These are phyloP conservation scores for Nanorana parkeri DNA, from an alignment of 2,113 vertebrate species.

Conservation along the genomic window DNA sequence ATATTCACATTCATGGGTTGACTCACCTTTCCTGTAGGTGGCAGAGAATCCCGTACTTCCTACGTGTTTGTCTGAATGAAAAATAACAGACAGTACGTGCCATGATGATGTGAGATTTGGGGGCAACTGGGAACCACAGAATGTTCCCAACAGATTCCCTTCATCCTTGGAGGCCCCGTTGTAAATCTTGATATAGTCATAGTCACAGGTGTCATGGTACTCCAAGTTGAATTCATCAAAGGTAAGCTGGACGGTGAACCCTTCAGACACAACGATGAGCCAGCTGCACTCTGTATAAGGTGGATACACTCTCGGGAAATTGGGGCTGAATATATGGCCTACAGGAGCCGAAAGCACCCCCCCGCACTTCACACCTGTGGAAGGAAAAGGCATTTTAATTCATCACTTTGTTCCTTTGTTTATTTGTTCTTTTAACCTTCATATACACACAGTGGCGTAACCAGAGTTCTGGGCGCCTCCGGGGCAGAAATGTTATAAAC, in stretches of 20 bases:
- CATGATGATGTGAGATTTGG: slow-evolving; percentile 92
- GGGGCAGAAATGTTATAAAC: too few relatives aligned
- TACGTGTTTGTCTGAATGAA: slow-evolving; percentile 93
- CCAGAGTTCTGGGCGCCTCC: too few relatives aligned
- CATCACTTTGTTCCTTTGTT: too few relatives aligned
- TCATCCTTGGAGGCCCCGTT: slow-evolving; percentile 84
- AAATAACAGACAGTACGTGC: slow-evolving; percentile 92
- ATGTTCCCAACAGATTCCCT: slow-evolving; percentile 92
- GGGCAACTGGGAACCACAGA: slow-evolving; percentile 84
- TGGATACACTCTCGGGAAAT: slow-evolving; percentile 91
- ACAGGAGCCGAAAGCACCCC: slow-evolving; percentile 89
- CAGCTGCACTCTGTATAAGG: slow-evolving; percentile 88
- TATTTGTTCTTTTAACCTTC: too few relatives aligned
- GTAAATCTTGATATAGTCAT: slow-evolving; percentile 95
- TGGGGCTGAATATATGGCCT: slow-evolving; percentile 93
- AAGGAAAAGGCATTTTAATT: neutral
- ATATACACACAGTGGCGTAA: too few relatives aligned
- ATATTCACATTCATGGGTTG: too few relatives aligned
- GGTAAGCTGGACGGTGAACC: slow-evolving; percentile 88
- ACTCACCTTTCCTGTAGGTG: slow-evolving; percentile 88
- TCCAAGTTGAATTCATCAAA: slow-evolving; percentile 93
- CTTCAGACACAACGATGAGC: slow-evolving; percentile 95
- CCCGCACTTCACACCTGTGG: slow-evolving; percentile 92
- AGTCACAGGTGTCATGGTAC: slow-evolving; percentile 83
- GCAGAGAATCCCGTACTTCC: slow-evolving; percentile 85